Base-by-base conservation (phyloP, 2,888 invertebrate genomes). In the Bugulina stolonifera region DNA sequence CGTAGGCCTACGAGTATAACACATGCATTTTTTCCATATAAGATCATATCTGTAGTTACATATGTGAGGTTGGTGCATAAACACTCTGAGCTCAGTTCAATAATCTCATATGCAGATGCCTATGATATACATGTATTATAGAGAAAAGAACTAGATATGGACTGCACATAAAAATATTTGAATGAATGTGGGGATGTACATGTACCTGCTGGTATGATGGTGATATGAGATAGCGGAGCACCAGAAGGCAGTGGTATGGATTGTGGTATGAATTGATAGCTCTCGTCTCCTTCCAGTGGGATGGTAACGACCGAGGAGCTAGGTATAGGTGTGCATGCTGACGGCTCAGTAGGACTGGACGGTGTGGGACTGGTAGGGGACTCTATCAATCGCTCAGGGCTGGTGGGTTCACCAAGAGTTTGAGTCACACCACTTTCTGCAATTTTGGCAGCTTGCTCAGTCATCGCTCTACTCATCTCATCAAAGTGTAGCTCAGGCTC, bases 401-500 rank as follows among this genome's bases (percentile, higher is more conserved):
- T 64, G 5, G 5, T 5, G 5, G 32, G 64, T 64, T 64, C 64
- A 18, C n/a, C 55, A 3, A 27, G 14, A 3, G 27, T 25, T 10
- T 27, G 64, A 14, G 64, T 64, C 18, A 18, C 32, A n/a, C 3
- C 34, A 27, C n/a, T 32, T 1, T 3, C 32, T 14, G 29, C 10
- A 29, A 32, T 25, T 3, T 14, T 2, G 3, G 2, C 32, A 64
- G 27, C 2, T 10, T 43, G 43, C n/a, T 64, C 29, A 27, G 2
- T 32, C 32, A 64, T 32, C 3, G 10, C 64, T 32, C 32, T 22
- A 64, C 64, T 64, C 64, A 64, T 64, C n/a, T 64, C 64, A 64
- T 64, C 64, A 64, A 64, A 64, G 32, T 64, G 64, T 64, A 64
- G 32, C 64, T 64, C 64, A 5, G 64, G 64, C 27, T 64, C 64